Evolutionary conservation across 2,113 vertebrate genomes (phyloP).

Genomic region (Crotalus tigris): DNA sequence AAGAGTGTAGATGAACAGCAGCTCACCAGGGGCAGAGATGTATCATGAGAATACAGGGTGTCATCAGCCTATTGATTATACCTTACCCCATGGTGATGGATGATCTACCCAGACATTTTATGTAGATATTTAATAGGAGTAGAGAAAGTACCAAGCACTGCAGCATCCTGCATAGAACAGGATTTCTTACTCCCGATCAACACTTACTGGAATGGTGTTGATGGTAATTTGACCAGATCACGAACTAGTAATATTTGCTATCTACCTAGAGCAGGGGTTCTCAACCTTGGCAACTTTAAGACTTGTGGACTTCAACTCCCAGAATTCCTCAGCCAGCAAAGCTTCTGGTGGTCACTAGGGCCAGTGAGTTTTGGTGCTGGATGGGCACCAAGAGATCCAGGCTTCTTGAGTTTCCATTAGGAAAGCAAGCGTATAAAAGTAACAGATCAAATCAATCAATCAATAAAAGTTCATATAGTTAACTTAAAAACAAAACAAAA

Average conservation of each 20-base stretch:
- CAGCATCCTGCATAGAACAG: background rate
- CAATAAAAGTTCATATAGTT: background rate
- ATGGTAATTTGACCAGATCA: background rate
- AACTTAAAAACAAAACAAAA: background rate
- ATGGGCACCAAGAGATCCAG: background rate
- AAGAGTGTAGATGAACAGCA: background rate
- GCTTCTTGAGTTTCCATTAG: background rate
- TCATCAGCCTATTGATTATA: too few relatives aligned
- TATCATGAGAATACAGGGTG: background rate
- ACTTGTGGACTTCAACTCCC: too few relatives aligned
- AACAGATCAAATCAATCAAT: background rate
- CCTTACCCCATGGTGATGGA: background rate
- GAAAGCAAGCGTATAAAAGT: background rate
- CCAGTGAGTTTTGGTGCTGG: too few relatives aligned
- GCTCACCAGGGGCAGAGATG: background rate
- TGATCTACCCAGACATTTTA: background rate
- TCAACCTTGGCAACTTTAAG: too few relatives aligned
- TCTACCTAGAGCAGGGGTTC: background rate
- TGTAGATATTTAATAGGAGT: background rate
- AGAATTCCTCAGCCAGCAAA: too few relatives aligned
- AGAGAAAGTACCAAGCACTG: background rate
- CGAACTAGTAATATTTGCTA: background rate
- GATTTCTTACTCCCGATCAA: background rate
- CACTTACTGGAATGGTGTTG: background rate
- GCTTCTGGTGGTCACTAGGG: too few relatives aligned